Conservation (phyloP, 2,888 invertebrate species). For the Thereva unica region DNA sequence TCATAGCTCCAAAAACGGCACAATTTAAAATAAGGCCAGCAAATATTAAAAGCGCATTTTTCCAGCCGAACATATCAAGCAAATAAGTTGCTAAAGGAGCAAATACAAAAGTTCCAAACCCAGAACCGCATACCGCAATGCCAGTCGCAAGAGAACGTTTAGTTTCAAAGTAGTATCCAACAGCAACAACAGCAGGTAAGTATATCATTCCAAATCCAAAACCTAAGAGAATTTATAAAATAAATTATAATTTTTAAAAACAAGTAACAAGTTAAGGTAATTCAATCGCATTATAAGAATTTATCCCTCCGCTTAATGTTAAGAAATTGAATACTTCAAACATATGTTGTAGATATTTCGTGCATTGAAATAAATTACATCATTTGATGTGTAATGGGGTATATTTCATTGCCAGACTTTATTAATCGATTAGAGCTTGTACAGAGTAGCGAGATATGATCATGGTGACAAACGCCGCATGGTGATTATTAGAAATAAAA, state of each 20-base stretch:
- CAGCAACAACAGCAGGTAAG: conserved; percentile 94
- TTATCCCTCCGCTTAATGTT: too few relatives aligned
- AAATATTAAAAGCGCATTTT: conserved; percentile 85
- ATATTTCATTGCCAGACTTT: too few relatives aligned
- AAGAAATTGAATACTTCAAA: too few relatives aligned
- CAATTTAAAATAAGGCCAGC: conserved; percentile 93
- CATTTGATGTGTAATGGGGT: too few relatives aligned
- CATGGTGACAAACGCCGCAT: too few relatives aligned
- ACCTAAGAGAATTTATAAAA: conserved; percentile 60
- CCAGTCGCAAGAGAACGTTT: conserved; percentile 92
- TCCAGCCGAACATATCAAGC: conserved; percentile 82
- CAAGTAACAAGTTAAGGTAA: too few relatives aligned
- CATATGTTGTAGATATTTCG: too few relatives aligned
- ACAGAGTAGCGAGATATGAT: too few relatives aligned
- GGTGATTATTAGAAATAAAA: too few relatives aligned
- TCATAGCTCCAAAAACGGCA: conserved; percentile 75
- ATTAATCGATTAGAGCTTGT: too few relatives aligned
- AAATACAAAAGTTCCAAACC: conserved; percentile 93
- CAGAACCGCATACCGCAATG: conserved; percentile 94
- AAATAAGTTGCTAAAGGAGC: conserved; percentile 86
- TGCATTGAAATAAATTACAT: too few relatives aligned
- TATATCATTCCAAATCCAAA: conserved; percentile 93
- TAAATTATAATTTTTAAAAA: background rate
- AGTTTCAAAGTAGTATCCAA: conserved; percentile 96
- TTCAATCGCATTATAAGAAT: too few relatives aligned